Base-by-base conservation (phyloP, 1,140 invertebrate genomes). In the Papilio aristodemus region DNA sequence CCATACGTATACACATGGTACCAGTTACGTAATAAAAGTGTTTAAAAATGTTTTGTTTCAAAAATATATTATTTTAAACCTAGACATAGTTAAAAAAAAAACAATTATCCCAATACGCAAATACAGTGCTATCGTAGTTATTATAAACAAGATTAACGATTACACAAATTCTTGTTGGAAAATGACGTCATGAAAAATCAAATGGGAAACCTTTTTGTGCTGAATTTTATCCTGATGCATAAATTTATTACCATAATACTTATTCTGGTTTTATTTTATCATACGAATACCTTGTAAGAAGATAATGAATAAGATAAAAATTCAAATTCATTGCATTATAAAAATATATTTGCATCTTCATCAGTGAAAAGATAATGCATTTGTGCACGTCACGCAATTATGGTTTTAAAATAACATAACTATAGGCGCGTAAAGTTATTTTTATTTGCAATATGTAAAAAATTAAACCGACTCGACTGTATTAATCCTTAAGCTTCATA, bases 261-360 rank as follows among this genome's bases (percentile, higher is more conserved):
- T 54, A 54, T 54, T 54, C 17, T 54, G 46, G 17, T 22, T 54
- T 54, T 13, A 22, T 54, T 54, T 54, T 54, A 54, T 22, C 46
- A 11, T 54, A 50, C 22, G 19, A 50, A 50, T 54, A 25, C 19
- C 19, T 22, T 54, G 46, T 54, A 54, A 54, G 41, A 43, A 43
- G 46, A 54, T 54, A 54, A 54, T 54, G 46, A 25, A 54, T 54
- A 17, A 54, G 46, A 22, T 54, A 54, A 54, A 54, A 22, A 54
- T 22, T 54, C 22, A 54, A 54, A 54, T 54, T 54, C 17, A 22
- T 54, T 22, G 46, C 46, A 54, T 54, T 54, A 54, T 54, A 54
- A 54, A 54, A 54, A 22, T 54, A 54, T 22, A 54, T 54, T 54
- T 54, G 46, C 46, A 10, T 54, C 46, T 54, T 54, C 46, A 54